Conservation (phyloP, 1,140 invertebrate genomes). For the Rhopalosiphum padi region DNA sequence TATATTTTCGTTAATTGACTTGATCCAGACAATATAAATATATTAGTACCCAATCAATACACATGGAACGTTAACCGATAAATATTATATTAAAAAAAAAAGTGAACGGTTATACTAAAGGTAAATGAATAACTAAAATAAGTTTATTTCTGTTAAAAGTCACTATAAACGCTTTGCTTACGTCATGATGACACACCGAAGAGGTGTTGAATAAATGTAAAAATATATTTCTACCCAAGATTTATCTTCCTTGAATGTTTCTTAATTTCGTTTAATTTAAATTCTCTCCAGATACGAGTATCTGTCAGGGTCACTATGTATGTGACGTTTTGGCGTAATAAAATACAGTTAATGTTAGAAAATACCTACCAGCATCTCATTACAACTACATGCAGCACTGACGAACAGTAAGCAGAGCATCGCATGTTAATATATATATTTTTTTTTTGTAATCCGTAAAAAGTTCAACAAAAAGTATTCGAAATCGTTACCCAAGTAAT, state of each 20-base stretch:
- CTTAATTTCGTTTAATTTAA: conserved; percentile 2
- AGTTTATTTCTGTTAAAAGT: background rate
- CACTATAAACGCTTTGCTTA: background rate
- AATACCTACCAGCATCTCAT: background rate
- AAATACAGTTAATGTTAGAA: background rate
- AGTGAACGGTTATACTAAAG: background rate
- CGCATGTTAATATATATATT: background rate
- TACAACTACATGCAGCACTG: background rate
- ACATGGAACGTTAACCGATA: background rate
- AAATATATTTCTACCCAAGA: background rate
- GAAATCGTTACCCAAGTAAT: background rate
- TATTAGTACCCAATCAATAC: background rate
- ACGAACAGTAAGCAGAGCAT: background rate
- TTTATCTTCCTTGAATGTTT: background rate
- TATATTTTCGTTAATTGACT: background rate
- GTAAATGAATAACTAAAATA: background rate
- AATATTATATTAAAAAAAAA: background rate
- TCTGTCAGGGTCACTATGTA: background rate
- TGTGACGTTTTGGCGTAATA: background rate
- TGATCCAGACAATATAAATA: background rate
- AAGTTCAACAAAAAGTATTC: background rate
- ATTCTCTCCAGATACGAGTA: background rate
- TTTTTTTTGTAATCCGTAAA: background rate
- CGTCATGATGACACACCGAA: background rate
- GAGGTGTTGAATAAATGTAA: background rate